Percentiles rank a stretch among this genome's conserved stretches.
These are phyloP conservation scores for Calliopum simillimum DNA, from an alignment of 2,888 invertebrate genomes.

Conservation along the genomic window DNA sequence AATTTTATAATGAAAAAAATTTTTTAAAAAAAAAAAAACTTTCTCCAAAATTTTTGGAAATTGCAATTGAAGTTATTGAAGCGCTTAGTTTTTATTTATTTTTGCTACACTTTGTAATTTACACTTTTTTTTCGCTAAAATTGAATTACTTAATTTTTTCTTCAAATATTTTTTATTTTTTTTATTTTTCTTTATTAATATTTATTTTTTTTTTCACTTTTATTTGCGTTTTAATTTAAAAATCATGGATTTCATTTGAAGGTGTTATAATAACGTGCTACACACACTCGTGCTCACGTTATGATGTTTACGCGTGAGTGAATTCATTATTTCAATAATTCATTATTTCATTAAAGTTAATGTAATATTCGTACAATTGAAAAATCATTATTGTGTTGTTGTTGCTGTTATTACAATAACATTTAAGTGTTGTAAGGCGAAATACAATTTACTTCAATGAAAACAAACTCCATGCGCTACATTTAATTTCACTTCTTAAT, in stretches of 20 bases:
- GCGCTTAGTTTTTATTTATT: conserved; percentile 5
- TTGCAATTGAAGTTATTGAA: conserved; percentile 8
- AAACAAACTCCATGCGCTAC: conserved; percentile 6
- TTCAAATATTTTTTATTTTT: background rate
- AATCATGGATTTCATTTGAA: background rate
- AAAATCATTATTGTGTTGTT: background rate
- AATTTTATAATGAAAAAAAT: conserved; percentile 17
- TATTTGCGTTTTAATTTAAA: background rate
- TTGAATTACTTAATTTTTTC: conserved; percentile 4
- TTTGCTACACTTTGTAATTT: conserved; percentile 4
- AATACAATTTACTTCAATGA: no score
- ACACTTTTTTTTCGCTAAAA: background rate
- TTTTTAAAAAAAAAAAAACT: conserved; percentile 7
- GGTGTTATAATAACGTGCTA: conserved; percentile 1
- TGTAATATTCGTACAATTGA: conserved; percentile 9
- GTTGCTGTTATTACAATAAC: background rate
- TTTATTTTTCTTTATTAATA: background rate
- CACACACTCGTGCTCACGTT: conserved; percentile 9
- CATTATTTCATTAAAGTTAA: conserved; percentile 1
- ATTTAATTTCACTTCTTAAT: conserved; percentile 5
- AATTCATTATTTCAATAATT: background rate
- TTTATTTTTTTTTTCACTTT: background rate
- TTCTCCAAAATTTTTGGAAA: background rate
- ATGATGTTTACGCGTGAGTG: conserved; percentile 6
- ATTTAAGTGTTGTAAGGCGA: background rate